Evolutionary conservation across 2,888 invertebrate species (phyloP).

Genomic region (Keiferia lycopersicella): DNA sequence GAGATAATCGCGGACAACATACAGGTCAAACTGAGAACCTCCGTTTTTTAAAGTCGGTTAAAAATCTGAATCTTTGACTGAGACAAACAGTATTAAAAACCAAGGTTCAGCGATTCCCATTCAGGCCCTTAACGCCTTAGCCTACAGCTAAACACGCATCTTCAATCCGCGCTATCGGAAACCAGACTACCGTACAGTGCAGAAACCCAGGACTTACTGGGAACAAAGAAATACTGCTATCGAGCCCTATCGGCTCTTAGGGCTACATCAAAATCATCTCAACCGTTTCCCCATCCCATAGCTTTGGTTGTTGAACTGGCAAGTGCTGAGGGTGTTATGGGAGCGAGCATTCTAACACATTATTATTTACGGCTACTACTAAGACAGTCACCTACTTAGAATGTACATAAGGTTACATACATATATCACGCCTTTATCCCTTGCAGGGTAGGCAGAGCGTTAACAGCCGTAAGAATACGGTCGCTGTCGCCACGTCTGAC

Average conservation of each 20-base stretch:
- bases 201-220: conserved; percentile 10
- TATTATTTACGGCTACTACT: background rate
- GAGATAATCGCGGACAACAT: too few relatives aligned
- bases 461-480: too few relatives aligned
- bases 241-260: conserved; percentile 55
- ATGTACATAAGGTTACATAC: too few relatives aligned
- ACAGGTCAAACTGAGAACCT: too few relatives aligned
- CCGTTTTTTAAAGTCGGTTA: too few relatives aligned
- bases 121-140: background rate
- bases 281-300: conserved; percentile 38
- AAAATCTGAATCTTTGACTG: too few relatives aligned
- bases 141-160: background rate
- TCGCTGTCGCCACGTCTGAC: too few relatives aligned
- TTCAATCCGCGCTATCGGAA: background rate
- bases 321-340: background rate
- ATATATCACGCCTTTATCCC: too few relatives aligned
- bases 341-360: background rate
- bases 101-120: too few relatives aligned
- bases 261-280: conserved; percentile 65
- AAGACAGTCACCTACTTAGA: too few relatives aligned
- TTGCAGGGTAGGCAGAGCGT: too few relatives aligned
- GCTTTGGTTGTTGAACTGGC: conserved; percentile 31
- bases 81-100: too few relatives aligned
- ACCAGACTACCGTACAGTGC: conserved; percentile 9
- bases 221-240: conserved; percentile 33